These are phyloP conservation scores for Eupsittula cactorum DNA, from an alignment of 2,113 vertebrate species.

Conservation along the genomic window DNA sequence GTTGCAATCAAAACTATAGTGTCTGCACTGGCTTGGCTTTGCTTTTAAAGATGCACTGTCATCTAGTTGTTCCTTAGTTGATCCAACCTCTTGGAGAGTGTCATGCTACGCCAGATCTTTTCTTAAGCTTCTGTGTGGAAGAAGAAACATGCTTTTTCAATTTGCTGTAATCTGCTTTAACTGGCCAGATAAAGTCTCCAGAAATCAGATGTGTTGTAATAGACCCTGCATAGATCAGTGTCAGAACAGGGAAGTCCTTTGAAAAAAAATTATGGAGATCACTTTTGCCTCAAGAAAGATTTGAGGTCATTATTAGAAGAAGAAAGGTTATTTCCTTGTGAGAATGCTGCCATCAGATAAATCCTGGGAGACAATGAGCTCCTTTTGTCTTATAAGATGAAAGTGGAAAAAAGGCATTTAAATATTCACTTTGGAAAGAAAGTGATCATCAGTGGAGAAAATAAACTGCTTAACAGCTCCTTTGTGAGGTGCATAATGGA, in stretches of 20 bases:
- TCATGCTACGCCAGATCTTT: not conserved
- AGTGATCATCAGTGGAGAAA: not conserved
- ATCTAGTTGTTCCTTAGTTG: not conserved
- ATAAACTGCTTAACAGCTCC: slow-evolving; percentile 7
- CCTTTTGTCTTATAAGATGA: slow-evolving; percentile 14
- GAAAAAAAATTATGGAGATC: not conserved
- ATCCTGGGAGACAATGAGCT: not conserved
- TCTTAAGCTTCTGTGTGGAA: not conserved
- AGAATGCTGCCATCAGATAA: not conserved
- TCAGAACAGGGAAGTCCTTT: not conserved
- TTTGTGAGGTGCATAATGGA: not conserved
- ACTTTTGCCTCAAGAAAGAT: not conserved
- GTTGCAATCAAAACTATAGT: not conserved
- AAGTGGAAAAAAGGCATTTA: not conserved
- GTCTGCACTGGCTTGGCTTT: not conserved
- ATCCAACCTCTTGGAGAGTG: not conserved
- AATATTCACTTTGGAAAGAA: slow-evolving; percentile 22
- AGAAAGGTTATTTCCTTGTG: not conserved
- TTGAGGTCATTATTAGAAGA: not conserved
- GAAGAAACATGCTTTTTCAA: not conserved
- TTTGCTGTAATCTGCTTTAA: not conserved
- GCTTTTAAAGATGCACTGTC: not conserved
- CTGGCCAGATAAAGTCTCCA: not conserved
- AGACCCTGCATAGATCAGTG: not conserved
- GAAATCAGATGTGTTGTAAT: not conserved